Base-by-base conservation (phyloP, 2,888 invertebrate genomes). In the Arenicola marina region DNA sequence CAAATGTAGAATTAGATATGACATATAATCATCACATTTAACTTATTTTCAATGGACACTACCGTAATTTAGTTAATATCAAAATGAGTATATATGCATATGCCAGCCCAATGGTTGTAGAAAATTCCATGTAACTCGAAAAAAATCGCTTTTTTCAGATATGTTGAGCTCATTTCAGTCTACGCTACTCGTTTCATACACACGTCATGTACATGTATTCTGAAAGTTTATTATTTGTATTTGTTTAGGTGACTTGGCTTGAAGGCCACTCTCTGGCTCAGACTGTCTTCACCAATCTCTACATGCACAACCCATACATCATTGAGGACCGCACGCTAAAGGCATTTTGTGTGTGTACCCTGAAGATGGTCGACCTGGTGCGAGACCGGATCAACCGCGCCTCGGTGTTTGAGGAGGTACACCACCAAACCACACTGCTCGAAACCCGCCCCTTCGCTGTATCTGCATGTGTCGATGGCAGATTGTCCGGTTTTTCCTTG, bases 271-370 rank as follows among this genome's bases (percentile, higher is more conserved):
- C 82, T 0, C 87, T 97, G 70, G 96, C 95, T 4, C 97, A 98
- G 86, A 98, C 98, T 1, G 92, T 98, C 7, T 96, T 97, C 81
- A 97, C 95, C 31, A 96, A 96, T 83, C 87, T 97, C 29, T 98
- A 97, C 81, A 86, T 96, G 43, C 96, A 98, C 82, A 91, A 93
- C 71, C 95, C 96, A 0, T 89, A 91, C 75, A 87, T 89, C 65
- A 92, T 97, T 66, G 86, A 89, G 71, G 93, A 96, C 78, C 90
- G 90, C 78, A 87, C 90, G 4, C 85, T 97, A 66, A 92, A 90
- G 82, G 91, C 92, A 0, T 95, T 95, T 83, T 92, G 91, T 77
- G 89, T 92, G 72, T 90, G 91, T 56, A 88, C 94, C 46, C 90
- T 96, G 74, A 95, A 96, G 85, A 87, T 95, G 34, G 88, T 96